Evolutionary conservation across 2,888 invertebrate species (phyloP).

Genomic region (Loripinus fragilis): DNA sequence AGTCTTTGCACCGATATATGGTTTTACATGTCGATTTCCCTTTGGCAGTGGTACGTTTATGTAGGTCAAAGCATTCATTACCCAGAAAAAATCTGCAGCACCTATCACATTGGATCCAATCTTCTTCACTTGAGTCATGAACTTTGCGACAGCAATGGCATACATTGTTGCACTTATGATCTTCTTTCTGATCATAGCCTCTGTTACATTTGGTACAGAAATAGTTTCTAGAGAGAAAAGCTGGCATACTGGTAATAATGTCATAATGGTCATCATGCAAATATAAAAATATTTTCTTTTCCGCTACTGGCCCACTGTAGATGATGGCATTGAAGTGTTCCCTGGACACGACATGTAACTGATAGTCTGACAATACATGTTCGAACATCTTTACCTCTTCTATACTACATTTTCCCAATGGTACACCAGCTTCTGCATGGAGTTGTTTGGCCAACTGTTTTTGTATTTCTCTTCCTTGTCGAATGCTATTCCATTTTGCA

Average conservation of each 20-base stretch:
- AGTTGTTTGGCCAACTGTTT: no score
- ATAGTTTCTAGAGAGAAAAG: conserved; percentile 35
- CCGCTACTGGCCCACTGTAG: conserved; percentile 39
- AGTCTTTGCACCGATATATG: conserved; percentile 29
- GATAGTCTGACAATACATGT: conserved; percentile 30
- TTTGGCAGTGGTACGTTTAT: conserved; percentile 5
- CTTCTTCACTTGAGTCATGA: conserved; percentile 11
- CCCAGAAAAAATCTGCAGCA: conserved; percentile 33
- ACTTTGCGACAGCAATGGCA: conserved; percentile 29
- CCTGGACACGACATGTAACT: conserved; percentile 39
- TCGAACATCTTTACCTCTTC: conserved; percentile 48
- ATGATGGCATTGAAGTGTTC: conserved; percentile 46
- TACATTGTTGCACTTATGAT: conserved; percentile 24
- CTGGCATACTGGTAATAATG: conserved; percentile 48
- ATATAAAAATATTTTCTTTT: conserved; percentile 38
- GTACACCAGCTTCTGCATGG: conserved; percentile 28
- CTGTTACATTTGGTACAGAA: conserved; percentile 32
- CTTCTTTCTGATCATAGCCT: conserved; percentile 18
- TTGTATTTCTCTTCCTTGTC: conserved; percentile 30
- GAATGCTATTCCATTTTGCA: conserved; percentile 39
- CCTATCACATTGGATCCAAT: conserved; percentile 24
- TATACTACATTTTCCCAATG: conserved; percentile 35
- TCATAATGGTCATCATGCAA: conserved; percentile 49
- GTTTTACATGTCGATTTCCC: conserved; percentile 28
- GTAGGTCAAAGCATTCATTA: conserved; percentile 33